Evolutionary conservation across 2,888 invertebrate species (phyloP), one percentile per base, ranked within the genome.

Genomic region (Drosophila quinaria): DNA sequence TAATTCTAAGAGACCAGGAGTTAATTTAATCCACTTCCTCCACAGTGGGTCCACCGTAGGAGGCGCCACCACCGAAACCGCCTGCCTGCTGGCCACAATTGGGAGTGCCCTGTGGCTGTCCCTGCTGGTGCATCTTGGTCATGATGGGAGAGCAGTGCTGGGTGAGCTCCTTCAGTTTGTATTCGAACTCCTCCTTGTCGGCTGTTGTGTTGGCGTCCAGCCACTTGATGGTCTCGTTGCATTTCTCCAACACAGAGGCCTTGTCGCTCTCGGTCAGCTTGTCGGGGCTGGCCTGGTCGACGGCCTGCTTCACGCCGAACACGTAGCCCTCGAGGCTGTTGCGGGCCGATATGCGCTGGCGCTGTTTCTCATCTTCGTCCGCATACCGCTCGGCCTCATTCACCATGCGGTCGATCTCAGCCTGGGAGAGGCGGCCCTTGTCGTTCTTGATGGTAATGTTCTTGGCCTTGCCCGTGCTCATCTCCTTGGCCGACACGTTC

Each of bases 371-470:
- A 85, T 96, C 96, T 84, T 96, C 96, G 98, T 98, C 19, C 96
- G 94, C 94, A 92, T 95, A 96, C 51, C 93, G 94, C 87, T 96
- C 96, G 0, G 96, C 96, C 76, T 96, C 96, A 2, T 94, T 92
- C 44, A 96, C 93, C 96, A 96, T 97, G 69, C 95, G 94, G 78
- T 97, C 96, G 76, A 97, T 97, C 46, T 97, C 97, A 3, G 95
- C 95, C 90, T 96, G 96, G n/a, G 96, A 96, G 54, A 97, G 93
- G 8, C 97, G 94, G 0, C 96, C 96, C 88, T 95, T 96, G 93
- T 97, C 96, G 93, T 97, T 97, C 91, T 96, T 96, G 74, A 97
- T 97, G 49, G 96, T 96, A 74, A 97, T 97, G 90, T 95, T 95
- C 92, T 95, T 96, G 70, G 94, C 94, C 78, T 95, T 95, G 33